These are phyloP conservation scores for Apis cerana DNA, from an alignment of 1,140 invertebrate species.

Conservation along the genomic window DNA sequence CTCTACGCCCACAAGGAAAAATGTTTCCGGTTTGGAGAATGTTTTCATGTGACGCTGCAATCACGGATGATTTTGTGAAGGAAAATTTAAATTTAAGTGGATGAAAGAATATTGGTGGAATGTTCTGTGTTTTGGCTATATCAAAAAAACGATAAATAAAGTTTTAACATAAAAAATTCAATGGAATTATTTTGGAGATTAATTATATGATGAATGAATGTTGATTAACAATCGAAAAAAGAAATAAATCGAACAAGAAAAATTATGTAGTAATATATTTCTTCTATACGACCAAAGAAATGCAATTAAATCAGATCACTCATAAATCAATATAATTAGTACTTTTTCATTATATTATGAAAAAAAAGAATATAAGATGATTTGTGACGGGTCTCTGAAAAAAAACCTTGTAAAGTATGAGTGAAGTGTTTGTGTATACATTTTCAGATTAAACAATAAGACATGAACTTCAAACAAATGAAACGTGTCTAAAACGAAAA, in stretches of 20 bases:
- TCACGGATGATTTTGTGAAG: neutral
- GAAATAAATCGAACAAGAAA: neutral
- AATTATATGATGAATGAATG: neutral
- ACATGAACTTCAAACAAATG: neutral
- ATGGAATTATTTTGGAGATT: neutral
- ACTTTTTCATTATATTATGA: neutral
- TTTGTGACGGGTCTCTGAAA: no score
- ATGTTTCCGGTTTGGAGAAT: slow-evolving; percentile 77
- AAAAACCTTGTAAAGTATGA: neutral
- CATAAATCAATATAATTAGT: neutral
- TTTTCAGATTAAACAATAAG: neutral
- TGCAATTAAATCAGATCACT: neutral
- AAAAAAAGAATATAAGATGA: neutral
- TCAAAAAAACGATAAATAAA: neutral
- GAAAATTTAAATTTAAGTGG: no score
- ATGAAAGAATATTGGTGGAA: neutral
- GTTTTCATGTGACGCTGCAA: slow-evolving; percentile 84
- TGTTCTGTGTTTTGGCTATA: neutral
- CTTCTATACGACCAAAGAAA: neutral
- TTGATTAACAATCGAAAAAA: no score
- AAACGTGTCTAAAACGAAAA: neutral
- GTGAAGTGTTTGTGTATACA: neutral
- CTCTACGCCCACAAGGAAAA: slow-evolving; percentile 78
- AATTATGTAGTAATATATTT: neutral
- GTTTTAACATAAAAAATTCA: neutral